Base-by-base conservation (phyloP, 2,113 vertebrate species). In the Taurulus bubalis region DNA sequence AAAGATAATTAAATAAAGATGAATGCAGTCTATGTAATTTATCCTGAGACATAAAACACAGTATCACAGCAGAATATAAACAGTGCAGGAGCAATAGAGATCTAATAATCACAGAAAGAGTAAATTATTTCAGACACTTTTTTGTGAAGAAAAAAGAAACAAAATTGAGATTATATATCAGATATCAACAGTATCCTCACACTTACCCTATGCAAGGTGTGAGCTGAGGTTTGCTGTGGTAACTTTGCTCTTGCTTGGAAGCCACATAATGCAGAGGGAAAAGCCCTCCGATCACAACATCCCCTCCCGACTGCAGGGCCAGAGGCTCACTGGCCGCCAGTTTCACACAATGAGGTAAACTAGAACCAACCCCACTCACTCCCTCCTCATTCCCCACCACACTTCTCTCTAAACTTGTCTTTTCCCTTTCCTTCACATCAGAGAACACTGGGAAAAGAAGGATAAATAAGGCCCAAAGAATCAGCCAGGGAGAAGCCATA, bases 211-310 rank as follows among this genome's bases (percentile, higher is more conserved):
- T 93, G 85, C 94, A 95, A 42, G 73, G 63, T 71, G 51, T 70
- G 49, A 78, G 65, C 42, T 75, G 86, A 7, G 93, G 93, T 80
- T 71, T 88, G 59, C 53, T 87, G 15, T 58, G 71, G 76, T 91
- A 95, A 63, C 26, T 87, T 71, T 87, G 62, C 14, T 90, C 63
- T 32, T 69, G 84, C 34, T 88, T 56, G 16, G 86, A 42, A 1
- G 86, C 85, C 5, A 87, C 51, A 65, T 89, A 92, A 87, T 95
- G 94, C 64, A 95, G 42, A 34, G 94, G 95, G 26, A 95, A 95
- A 53, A 95, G 53, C 0, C 93, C 95, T 64, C 94, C 95, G 45
- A 95, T 92, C 18, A 93, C 75, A 84, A 95, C 60, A 78, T 95
- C 90, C 1, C 94, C 94, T 18, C 85, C 82, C 2, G 49, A 68